Percentiles rank a stretch among this genome's conserved stretches.
Evolutionary conservation across 2,113 vertebrate species (phyloP).

Genomic region (Atlantisia rogersi): DNA sequence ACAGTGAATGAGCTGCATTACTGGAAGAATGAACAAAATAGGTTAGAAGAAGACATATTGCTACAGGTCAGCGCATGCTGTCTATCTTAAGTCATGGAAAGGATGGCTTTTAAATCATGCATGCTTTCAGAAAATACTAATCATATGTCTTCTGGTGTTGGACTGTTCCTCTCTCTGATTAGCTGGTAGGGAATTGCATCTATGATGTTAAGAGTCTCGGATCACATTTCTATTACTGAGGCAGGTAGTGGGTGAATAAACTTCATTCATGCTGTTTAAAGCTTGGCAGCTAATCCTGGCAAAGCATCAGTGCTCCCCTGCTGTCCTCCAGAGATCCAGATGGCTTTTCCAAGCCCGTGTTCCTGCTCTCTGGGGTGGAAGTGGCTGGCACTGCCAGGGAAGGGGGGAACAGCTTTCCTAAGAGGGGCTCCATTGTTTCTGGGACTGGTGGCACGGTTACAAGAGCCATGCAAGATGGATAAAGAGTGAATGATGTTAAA

Average conservation of each 20-base stretch:
- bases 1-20: neutral
- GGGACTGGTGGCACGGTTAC: neutral
- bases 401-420: neutral
- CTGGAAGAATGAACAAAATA: neutral
- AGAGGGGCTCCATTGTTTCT: neutral
- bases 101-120: neutral
- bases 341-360: neutral
- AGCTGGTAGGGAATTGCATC: neutral
- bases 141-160: neutral
- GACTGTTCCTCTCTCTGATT: neutral
- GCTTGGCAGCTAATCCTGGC: neutral
- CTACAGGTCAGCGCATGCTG: neutral
- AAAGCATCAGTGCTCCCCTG: neutral
- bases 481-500: neutral
- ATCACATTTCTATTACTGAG: neutral
- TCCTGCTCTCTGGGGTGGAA: neutral
- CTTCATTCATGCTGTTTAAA: neutral
- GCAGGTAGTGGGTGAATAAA: slow-evolving; percentile 11
- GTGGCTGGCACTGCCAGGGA: neutral
- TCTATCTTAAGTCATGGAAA: neutral
- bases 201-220: neutral
- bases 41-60: neutral
- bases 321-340: neutral
- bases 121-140: neutral
- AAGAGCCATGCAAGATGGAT: neutral